Conservation (phyloP, 2,113 vertebrate genomes). For the Peucedramus taeniatus region DNA sequence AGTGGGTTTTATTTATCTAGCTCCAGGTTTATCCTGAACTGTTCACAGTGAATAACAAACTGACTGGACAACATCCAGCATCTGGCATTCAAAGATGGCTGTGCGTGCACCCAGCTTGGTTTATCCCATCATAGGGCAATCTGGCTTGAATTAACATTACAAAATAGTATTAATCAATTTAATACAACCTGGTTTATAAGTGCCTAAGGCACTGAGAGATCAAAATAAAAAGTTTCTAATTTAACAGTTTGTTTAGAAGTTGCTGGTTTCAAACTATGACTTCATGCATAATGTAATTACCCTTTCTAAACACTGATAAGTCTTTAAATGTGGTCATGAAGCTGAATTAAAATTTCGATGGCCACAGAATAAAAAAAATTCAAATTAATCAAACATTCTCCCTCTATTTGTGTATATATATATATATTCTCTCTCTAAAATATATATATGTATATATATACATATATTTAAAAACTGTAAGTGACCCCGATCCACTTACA, state of each 20-base stretch:
- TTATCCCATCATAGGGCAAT: neutral
- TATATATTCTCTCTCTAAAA: rapidly evolving
- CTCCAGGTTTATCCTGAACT: neutral
- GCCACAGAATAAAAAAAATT: neutral
- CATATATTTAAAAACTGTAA: neutral
- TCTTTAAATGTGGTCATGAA: neutral
- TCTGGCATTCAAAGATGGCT: neutral
- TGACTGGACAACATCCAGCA: neutral
- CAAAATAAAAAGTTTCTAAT: neutral
- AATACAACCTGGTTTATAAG: neutral
- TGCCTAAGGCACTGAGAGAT: neutral
- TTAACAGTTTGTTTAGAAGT: neutral
- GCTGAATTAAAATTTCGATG: neutral
- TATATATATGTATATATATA: rapidly evolving
- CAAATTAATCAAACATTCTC: neutral
- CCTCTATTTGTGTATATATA: rapidly evolving
- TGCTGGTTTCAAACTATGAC: neutral
- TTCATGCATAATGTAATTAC: neutral
- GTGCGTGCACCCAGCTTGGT: neutral
- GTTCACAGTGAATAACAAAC: neutral
- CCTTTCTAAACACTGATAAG: neutral
- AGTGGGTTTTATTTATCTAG: neutral
- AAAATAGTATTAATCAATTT: neutral
- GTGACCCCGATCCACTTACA: neutral
- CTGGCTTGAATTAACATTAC: neutral